A percentile compares a stretch with the other conserved stretches of the same genome.
phyloP scores from a whole-genome alignment of 2,888 invertebrate genomes.

The Punctoribates punctum region DNA sequence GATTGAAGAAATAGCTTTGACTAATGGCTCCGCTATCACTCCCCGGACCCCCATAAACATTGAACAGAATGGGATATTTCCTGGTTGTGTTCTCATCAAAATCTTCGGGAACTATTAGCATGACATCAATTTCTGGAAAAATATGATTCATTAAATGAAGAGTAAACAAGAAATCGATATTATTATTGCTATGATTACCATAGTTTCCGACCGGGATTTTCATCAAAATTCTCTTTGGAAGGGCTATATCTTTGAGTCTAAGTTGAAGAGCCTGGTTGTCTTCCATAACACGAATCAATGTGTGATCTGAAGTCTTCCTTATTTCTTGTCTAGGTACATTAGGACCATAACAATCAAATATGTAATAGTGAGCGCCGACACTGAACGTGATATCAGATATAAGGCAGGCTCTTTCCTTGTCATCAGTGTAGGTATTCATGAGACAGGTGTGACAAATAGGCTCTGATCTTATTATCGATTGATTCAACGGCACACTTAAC shows the following conservation, averaged over 20 bases:
- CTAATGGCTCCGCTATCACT: constrained; percentile 58
- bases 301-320: not conserved
- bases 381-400: not conserved
- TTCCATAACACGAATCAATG: not conserved
- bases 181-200: not conserved
- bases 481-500: not conserved
- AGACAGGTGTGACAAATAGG: constrained; percentile 8
- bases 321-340: not conserved
- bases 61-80: constrained; percentile 78
- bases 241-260: not conserved
- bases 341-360: not conserved
- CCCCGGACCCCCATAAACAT: constrained; percentile 78
- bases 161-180: not conserved
- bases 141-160: not conserved
- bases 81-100: not conserved
- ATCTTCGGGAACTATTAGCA: constrained; percentile 13
- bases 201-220: not conserved
- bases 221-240: not conserved
- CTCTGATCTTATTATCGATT: not conserved
- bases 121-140: constrained; percentile 11
- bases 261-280: not conserved
- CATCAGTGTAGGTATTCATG: not conserved
- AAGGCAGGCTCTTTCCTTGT: not conserved
- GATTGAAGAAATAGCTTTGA: constrained; percentile 60
- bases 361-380: not conserved